Conservation (phyloP, 2,888 invertebrate genomes). For the Idaea dimidiata region DNA sequence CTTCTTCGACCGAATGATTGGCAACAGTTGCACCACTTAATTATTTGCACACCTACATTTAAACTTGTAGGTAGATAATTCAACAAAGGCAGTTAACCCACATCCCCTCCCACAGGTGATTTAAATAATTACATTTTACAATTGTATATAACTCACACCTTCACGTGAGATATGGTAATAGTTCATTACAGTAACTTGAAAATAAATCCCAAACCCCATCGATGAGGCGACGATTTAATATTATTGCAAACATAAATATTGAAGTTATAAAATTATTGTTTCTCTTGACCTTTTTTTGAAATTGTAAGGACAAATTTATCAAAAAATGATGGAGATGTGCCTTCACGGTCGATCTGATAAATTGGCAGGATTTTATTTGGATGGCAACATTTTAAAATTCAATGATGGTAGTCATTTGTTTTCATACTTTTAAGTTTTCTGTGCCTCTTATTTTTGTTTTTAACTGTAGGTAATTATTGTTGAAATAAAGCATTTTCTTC, state of each 20-base stretch:
- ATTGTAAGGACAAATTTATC: conserved; percentile 3
- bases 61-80: not conserved
- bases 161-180: not conserved
- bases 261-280: conserved; percentile 5
- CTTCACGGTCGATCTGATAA: not conserved
- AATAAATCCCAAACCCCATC: not conserved
- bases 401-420: not conserved
- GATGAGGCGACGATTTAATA: conserved; percentile 7
- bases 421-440: too few relatives aligned
- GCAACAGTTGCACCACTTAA: not conserved
- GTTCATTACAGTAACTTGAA: conserved; percentile 1
- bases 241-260: conserved; percentile 7
- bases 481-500: too few relatives aligned
- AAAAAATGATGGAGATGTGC: not conserved
- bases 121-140: not conserved
- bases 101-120: not conserved
- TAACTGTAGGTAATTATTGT: too few relatives aligned
- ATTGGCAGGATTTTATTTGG: not conserved
- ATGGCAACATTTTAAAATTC: not conserved
- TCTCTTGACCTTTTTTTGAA: conserved; percentile 17
- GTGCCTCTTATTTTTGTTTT: too few relatives aligned
- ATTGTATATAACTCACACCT: not conserved
- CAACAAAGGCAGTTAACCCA: not conserved
- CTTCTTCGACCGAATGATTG: not conserved
- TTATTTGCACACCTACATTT: not conserved